Evolutionary conservation across 2,797 vertebrate species (phyloP).

Genomic region (Lithobates sylvaticus): DNA sequence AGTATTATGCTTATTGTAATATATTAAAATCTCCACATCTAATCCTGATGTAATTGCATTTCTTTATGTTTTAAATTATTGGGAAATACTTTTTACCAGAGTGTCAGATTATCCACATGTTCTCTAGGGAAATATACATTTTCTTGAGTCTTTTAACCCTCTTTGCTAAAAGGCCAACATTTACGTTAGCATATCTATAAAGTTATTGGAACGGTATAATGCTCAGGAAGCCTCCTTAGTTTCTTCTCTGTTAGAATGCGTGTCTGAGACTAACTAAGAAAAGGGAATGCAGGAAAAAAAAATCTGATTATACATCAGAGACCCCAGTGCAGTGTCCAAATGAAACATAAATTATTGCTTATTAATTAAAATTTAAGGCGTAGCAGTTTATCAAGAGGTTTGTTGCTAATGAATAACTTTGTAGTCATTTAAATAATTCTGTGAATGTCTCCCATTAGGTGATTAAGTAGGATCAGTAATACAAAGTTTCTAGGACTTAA

Average conservation of each 20-base stretch:
- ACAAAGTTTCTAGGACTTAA: background rate
- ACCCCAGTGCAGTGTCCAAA: constrained; percentile 32
- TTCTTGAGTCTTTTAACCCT: background rate
- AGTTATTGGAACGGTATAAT: background rate
- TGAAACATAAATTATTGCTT: constrained; percentile 49
- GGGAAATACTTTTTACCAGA: background rate
- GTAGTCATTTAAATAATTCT: background rate
- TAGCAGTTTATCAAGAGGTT: constrained; percentile 47
- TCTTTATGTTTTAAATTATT: constrained; percentile 10
- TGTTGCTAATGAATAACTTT: constrained; percentile 56
- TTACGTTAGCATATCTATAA: background rate
- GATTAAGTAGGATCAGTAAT: background rate
- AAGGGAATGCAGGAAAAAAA: background rate
- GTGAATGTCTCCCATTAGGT: background rate
- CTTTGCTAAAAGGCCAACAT: background rate
- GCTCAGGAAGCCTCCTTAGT: background rate
- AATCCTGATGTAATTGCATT: background rate
- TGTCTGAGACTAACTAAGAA: constrained; percentile 17
- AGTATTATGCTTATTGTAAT: background rate
- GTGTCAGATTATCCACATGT: background rate
- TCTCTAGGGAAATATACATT: background rate
- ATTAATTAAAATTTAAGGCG: constrained; percentile 64
- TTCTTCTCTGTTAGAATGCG: background rate
- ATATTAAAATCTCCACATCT: background rate
- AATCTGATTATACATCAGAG: background rate